Base-by-base conservation (phyloP, 1,140 invertebrate genomes). In the Gryon sp. region DNA sequence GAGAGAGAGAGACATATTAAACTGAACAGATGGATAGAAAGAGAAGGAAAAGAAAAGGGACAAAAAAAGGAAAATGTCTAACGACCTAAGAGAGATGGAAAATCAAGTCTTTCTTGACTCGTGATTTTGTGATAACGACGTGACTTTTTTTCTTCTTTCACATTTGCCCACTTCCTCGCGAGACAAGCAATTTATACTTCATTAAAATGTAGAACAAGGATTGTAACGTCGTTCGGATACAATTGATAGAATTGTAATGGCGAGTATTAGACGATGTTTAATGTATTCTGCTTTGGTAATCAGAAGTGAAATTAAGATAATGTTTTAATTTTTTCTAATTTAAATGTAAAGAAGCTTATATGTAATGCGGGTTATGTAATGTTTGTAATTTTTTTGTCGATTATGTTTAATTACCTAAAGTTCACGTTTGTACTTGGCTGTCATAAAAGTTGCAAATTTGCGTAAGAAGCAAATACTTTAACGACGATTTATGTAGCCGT, bases 151-250 rank as follows among this genome's bases (percentile, higher is more conserved):
- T 36, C 46, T 65, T 53, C 22, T 38, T 26, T 9, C 24, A n/a
- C n/a, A n/a, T n/a, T n/a, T n/a, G 15, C 43, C 15, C 24, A 57
- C 63, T 68, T 53, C 46, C 40, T 36, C 32, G 43, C 52, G 20
- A 48, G 52, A 45, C 12, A 40, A 68, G 63, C 41, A 40, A 57
- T 68, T 68, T 48, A 57, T 68, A 68, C 63, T 57, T 68, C 30
- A 50, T 57, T 68, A 57, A 57, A 68, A 68, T 48, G 41, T 55
- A 19, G 50, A 68, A 28, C 60, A 46, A 50, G 7, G n/a, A n/a
- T n/a, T n/a, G 19, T 28, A 45, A 40, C 24, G 30, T 1, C 8
- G n/a, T n/a, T n/a, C n/a, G n/a, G n/a, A n/a, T n/a, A n/a, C n/a
- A n/a, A n/a, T n/a, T n/a, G n/a, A n/a, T n/a, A n/a, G 28, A 38